A percentile compares a stretch with the other conserved stretches of the same genome.
Conservation (phyloP, 92 coral and sea anemone genomes). For the Palythoa caribaeorum region DNA sequence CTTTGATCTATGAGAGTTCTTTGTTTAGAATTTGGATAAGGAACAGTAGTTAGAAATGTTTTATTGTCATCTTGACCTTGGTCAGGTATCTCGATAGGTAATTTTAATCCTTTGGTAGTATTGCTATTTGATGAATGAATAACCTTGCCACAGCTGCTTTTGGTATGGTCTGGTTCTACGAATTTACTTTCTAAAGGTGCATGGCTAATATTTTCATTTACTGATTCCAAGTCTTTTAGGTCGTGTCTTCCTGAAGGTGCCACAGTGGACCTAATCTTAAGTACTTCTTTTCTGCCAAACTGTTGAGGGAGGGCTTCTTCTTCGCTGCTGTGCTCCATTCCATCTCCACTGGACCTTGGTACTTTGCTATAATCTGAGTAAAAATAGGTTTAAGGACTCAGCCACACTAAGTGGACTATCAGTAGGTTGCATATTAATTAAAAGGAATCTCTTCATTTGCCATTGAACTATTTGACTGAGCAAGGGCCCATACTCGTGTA, state of each 20-base stretch:
- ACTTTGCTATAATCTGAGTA: conserved; percentile 85
- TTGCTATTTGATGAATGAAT: not conserved
- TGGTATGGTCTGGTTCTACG: not conserved
- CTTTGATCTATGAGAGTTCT: not conserved
- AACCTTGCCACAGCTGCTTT: not conserved
- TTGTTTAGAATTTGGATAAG: not conserved
- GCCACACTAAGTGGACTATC: too few species aligned
- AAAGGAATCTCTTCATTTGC: too few species aligned
- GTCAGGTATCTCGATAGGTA: not conserved
- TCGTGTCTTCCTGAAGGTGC: conserved; percentile 28
- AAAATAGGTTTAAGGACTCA: not conserved
- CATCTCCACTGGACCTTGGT: conserved; percentile 99
- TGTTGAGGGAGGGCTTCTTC: conserved; percentile 39
- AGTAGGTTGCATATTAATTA: too few species aligned
- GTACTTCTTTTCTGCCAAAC: not conserved
- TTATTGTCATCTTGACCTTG: not conserved
- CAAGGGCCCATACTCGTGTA: too few species aligned
- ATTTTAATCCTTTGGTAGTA: not conserved
- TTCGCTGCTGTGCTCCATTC: conserved; percentile 78
- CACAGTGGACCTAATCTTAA: not conserved
- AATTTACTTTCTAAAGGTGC: not conserved
- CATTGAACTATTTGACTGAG: too few species aligned
- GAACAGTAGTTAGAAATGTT: not conserved
- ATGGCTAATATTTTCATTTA: not conserved
- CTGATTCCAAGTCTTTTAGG: not conserved